A percentile compares a stretch with the other conserved stretches of the same genome.
Conservation (phyloP, 2,113 vertebrate species). For the Heterochromis multidens region DNA sequence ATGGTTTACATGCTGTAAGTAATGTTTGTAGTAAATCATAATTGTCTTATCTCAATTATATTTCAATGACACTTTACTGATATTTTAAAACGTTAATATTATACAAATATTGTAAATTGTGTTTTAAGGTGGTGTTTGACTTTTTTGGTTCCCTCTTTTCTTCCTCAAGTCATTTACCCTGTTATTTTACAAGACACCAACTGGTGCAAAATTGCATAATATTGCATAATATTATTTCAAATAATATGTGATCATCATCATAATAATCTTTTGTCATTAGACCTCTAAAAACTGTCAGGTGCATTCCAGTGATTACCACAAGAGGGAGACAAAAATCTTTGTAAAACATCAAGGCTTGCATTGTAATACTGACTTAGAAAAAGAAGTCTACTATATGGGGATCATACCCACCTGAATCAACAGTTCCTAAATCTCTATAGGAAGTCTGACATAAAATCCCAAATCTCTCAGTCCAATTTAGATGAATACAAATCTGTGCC, state of each 20-base stretch:
- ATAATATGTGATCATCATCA: not conserved
- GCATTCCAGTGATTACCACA: not conserved
- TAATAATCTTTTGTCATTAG: not conserved
- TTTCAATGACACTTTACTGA: not conserved
- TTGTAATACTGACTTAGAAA: not conserved
- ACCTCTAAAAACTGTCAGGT: not conserved
- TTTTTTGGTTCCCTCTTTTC: not conserved
- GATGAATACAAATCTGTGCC: slow-evolving; percentile 36
- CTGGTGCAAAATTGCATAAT: not conserved
- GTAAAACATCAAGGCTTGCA: not conserved
- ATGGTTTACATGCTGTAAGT: not conserved
- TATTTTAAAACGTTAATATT: not conserved
- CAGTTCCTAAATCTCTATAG: not conserved
- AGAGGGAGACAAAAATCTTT: slow-evolving; percentile 56
- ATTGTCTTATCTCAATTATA: not conserved
- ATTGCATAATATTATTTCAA: not conserved
- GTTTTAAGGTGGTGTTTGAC: not conserved
- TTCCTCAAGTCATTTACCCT: not conserved
- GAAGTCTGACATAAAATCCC: not conserved
- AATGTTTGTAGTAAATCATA: not conserved
- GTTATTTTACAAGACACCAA: not conserved
- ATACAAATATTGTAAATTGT: not conserved
- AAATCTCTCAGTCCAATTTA: slow-evolving; percentile 33
- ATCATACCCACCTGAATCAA: not conserved
- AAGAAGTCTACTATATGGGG: not conserved